Conservation (phyloP, 30 jellyfish, hydroid and myxozoan genomes). For the Catostylus mosaicus region DNA sequence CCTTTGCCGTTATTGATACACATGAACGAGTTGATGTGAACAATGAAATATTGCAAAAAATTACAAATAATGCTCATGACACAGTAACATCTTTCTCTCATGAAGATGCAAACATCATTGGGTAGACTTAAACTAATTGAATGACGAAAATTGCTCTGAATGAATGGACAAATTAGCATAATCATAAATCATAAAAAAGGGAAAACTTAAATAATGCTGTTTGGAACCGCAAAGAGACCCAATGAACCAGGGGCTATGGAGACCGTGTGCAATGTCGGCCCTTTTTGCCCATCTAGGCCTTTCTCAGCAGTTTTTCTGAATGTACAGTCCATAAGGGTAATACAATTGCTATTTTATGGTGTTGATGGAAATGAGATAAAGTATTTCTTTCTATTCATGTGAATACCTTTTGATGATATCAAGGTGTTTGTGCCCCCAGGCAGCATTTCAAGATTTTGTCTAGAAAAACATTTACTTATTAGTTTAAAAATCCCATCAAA, state of each 20-base stretch:
- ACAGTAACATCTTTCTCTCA: slow-evolving; percentile 53
- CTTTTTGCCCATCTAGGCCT: no score
- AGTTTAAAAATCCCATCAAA: no score
- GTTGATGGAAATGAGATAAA: no score
- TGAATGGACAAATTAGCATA: slow-evolving; percentile 46
- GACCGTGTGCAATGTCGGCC: no score
- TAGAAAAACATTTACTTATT: no score
- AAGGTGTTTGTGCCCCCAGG: no score
- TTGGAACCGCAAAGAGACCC: slow-evolving; percentile 21
- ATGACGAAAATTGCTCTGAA: slow-evolving; percentile 23
- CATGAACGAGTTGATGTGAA: slow-evolving; percentile 38
- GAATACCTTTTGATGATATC: no score
- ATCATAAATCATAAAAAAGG: slow-evolving; percentile 18
- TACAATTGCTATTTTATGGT: no score
- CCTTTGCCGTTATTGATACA: slow-evolving; percentile 53
- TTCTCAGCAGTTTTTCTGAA: no score
- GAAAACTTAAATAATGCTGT: slow-evolving; percentile 43
- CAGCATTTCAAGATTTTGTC: no score
- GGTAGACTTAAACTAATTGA: slow-evolving; percentile 30
- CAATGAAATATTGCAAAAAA: slow-evolving; percentile 33
- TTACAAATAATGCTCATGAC: slow-evolving; percentile 49
- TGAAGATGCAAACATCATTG: slow-evolving; percentile 33
- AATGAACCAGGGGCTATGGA: neutral
- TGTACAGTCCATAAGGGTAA: no score
- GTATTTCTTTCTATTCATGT: no score